Conservation (phyloP, 2,888 invertebrate genomes). For the Cinara cedri region DNA sequence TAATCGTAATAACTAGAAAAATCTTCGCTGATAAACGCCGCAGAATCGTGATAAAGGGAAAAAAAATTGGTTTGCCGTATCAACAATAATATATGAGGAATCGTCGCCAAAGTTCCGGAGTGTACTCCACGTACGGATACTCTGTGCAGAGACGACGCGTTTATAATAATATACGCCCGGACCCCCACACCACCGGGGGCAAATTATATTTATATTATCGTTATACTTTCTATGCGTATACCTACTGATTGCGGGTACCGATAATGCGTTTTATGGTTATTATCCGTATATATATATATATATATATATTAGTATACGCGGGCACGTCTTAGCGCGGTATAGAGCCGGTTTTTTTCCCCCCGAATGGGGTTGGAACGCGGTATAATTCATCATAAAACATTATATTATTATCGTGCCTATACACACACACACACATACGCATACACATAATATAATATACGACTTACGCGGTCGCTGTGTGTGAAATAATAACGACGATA, state of each 20-base stretch:
- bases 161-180: neutral
- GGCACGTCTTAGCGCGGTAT: constrained; percentile 25
- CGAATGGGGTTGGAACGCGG: constrained; percentile 39
- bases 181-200: neutral
- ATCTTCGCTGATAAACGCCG: no score
- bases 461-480: neutral
- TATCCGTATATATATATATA: no score
- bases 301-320: no score
- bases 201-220: constrained; percentile 4
- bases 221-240: neutral
- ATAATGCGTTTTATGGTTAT: neutral
- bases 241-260: no score
- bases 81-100: no score
- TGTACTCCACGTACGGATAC: no score
- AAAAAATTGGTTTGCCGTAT: no score
- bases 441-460: neutral
- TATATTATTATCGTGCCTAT: no score
- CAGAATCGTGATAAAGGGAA: no score
- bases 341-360: neutral
- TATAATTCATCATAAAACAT: constrained; percentile 41
- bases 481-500: constrained; percentile 26
- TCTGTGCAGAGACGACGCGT: neutral
- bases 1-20: no score
- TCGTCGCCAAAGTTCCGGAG: no score
- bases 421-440: neutral